Evolutionary conservation across 2,888 invertebrate species (phyloP), one percentile per base, ranked within the genome.

Genomic region (Ectemnius continuus): DNA sequence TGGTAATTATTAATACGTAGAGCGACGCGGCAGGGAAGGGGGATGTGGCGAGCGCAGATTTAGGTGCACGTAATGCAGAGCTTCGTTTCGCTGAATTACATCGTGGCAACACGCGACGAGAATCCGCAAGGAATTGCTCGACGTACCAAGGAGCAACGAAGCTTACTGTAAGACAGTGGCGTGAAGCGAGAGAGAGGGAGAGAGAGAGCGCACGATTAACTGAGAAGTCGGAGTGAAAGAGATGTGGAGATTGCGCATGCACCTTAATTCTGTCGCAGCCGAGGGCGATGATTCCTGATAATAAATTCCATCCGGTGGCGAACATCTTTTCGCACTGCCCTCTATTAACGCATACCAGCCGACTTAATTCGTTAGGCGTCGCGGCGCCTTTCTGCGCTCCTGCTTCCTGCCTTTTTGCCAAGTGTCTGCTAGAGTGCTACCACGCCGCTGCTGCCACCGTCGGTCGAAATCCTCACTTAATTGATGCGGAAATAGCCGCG

Each of bases 1-100:
- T 45, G 57, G 61, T 67, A 70, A 67, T 70, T 70, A 74, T 74
- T 67, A 74, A 74, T 60, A 66, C 67, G 62, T 11, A 23, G 6
- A 36, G 6, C 5, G 36, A 36, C 36, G 36, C 23, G 23, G 23
- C 23, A 61, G 67, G 52, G 58, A n/a, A n/a, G n/a, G 23, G n/a
- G 16, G 6, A 11, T 60, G 45, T 48, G 18, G 23, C 60, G 60
- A 62, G 62, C 67, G 57, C 28, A 58, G 74, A 70, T 74, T 67
- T 74, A 60, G 67, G 57, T 56, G 48, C 67, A 64, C 61, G 60
- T 67, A 70, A 70, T 66, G 52, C 57, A 66, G 36, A 36, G 60
- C 63, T 64, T 64, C 58, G 64, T 20, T 56, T 46, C n/a, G 58
- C 20, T 70, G 74, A 74, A 62, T 70, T 70, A 74, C 61, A 61